phyloP scores from a whole-genome alignment of 2,113 vertebrate genomes.

The Erythrolamprus reginae region DNA sequence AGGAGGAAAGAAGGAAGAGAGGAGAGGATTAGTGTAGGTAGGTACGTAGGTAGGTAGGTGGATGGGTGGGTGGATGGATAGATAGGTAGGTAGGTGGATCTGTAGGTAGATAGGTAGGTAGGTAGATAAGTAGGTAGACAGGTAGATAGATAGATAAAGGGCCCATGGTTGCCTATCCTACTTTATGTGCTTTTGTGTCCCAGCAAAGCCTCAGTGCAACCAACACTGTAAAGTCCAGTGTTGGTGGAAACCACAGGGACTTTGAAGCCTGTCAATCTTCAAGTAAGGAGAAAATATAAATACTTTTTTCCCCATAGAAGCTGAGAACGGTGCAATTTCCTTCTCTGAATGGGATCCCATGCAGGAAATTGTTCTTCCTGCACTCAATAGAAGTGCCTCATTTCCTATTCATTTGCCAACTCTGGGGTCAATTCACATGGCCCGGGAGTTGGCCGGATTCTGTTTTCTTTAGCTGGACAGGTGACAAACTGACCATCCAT shows the following conservation, averaged over 20 bases:
- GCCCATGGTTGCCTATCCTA: not conserved
- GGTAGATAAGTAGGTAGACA: no score
- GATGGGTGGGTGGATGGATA: no score
- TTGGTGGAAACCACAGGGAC: not conserved
- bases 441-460: not conserved
- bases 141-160: no score
- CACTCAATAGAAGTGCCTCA: not conserved
- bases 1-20: no score
- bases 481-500: not conserved
- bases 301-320: not conserved
- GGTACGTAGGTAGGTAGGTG: no score
- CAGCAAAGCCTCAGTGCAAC: not conserved
- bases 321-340: not conserved
- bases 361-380: constrained; percentile 5
- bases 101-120: no score
- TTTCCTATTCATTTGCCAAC: not conserved
- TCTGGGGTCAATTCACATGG: not conserved
- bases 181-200: not conserved
- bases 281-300: not conserved
- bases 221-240: not conserved
- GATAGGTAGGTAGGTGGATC: no score
- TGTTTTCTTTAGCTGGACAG: not conserved
- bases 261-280: not conserved
- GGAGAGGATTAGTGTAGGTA: no score
- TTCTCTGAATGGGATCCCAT: not conserved